Evolutionary conservation across 2,888 invertebrate species (phyloP), one percentile per base, ranked within the genome.

Genomic region (Lordiphosa fenestrarum): DNA sequence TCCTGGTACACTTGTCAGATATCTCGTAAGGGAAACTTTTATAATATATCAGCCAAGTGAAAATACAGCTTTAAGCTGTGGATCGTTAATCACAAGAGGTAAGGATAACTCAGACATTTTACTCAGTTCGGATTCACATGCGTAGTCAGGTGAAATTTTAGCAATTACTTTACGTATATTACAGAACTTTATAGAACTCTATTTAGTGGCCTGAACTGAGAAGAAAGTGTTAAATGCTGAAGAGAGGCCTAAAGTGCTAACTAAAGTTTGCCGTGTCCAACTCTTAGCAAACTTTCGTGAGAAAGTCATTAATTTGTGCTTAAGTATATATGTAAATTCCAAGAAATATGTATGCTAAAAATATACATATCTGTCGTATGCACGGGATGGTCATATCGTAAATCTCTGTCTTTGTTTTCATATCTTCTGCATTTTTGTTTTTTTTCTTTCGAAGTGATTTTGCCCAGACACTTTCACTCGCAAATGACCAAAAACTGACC

Each of bases 381-480:
- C 59, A 62, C 49, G 60, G 69, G 64, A 65, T 50, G 57, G 55
- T 44, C 62, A 63, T 63, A 72, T 72, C 70, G 59, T 74, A 78
- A 75, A 78, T 75, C 67, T 70, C 51, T 55, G 67, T 62, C 67
- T 73, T 66, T 69, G 67, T 66, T 69, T 57, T 57, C 47, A 38
- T 48, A 49, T 66, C 62, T 58, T 64, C 58, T 57, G 57, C 64
- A 64, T 40, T 40, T 30, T 50, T 40, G 23, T 25, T 33, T 42
- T 35, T 25, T 33, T 38, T 42, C 9, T 35, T 40, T 36, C 23
- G 35, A 15, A 15, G 15, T 15, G 15, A 15, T 42, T 12, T 21
- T 37, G 40, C 23, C 42, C 47, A 50, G 57, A 58, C 63, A 75
- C 74, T 74, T 74, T 74, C 74, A 74, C 74, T 78, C 53, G 63